Percentiles rank a stretch among this genome's conserved stretches.
Conservation (phyloP, 2,113 vertebrate species). For the Chascanopsetta lugubris region DNA sequence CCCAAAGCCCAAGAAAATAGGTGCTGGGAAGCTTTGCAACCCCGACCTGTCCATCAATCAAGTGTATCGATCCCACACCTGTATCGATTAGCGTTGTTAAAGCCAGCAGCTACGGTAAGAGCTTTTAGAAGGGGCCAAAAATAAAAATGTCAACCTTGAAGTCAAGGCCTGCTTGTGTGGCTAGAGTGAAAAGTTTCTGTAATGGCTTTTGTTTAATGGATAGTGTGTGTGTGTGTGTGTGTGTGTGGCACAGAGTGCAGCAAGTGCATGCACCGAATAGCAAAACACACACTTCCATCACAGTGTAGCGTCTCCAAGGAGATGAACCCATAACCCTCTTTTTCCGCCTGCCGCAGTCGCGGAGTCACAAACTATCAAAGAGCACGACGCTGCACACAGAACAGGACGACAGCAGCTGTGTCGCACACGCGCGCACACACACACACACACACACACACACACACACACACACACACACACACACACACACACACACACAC, state of each 20-base stretch:
- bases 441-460: conserved; percentile 15
- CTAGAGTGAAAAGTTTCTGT: conserved; percentile 26
- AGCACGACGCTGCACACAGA: conserved; percentile 21
- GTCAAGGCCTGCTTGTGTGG: conserved; percentile 22
- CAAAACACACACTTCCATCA: conserved; percentile 28
- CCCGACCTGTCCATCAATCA: conserved; percentile 59
- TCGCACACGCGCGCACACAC: conserved; percentile 1
- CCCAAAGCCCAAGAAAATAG: conserved; percentile 48
- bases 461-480: background rate
- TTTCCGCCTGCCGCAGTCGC: background rate
- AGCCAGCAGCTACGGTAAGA: conserved; percentile 62
- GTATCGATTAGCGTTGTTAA: conserved; percentile 66
- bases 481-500: conserved; percentile 11
- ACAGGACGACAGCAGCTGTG: too few species aligned
- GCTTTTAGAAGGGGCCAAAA: conserved; percentile 69
- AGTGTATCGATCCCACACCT: conserved; percentile 55
- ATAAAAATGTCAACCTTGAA: conserved; percentile 58
- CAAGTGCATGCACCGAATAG: conserved; percentile 15
- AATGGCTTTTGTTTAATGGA: conserved; percentile 50
- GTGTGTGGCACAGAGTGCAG: conserved; percentile 21
- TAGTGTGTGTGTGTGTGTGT: background rate
- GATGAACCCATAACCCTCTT: conserved; percentile 23
- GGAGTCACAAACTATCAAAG: conserved; percentile 27
- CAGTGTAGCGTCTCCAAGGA: conserved; percentile 30
- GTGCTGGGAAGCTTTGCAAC: conserved; percentile 53